A percentile compares a stretch with the other conserved stretches of the same genome.
Evolutionary conservation across 2,113 vertebrate species (phyloP).

Genomic region (Spea bombifrons): DNA sequence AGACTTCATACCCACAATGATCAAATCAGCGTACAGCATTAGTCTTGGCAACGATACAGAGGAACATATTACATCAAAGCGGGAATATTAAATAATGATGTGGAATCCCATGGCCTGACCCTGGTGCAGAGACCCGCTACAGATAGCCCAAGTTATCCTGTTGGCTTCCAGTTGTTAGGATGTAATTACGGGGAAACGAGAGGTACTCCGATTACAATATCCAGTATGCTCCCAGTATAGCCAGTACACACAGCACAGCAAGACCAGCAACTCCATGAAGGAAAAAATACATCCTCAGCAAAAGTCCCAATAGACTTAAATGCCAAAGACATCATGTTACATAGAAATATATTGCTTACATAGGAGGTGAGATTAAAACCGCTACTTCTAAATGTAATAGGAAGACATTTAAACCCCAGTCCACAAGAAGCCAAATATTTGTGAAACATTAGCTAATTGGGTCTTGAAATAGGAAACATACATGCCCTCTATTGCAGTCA

Average conservation of each 20-base stretch:
- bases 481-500: not conserved
- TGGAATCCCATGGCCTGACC: constrained; percentile 19
- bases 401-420: not conserved
- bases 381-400: not conserved
- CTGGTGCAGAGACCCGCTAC: constrained; percentile 1
- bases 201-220: not conserved
- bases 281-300: not conserved
- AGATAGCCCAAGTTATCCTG: not conserved
- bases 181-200: not conserved
- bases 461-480: not conserved
- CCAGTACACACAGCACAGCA: not conserved
- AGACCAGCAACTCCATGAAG: not conserved
- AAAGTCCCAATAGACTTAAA: not conserved
- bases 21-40: not conserved
- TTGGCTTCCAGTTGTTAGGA: too few species aligned
- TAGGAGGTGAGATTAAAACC: constrained; percentile 5
- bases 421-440: not conserved
- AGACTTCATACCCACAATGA: too few species aligned
- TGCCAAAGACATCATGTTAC: constrained; percentile 42
- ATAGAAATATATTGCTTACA: constrained; percentile 30
- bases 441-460: not conserved
- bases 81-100: not conserved
- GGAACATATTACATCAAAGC: not conserved
- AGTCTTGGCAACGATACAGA: constrained; percentile 5
- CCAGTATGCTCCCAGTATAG: not conserved